These are phyloP conservation scores for Meliscaeva auricollis DNA, from an alignment of 2,888 invertebrate genomes.

Conservation along the genomic window DNA sequence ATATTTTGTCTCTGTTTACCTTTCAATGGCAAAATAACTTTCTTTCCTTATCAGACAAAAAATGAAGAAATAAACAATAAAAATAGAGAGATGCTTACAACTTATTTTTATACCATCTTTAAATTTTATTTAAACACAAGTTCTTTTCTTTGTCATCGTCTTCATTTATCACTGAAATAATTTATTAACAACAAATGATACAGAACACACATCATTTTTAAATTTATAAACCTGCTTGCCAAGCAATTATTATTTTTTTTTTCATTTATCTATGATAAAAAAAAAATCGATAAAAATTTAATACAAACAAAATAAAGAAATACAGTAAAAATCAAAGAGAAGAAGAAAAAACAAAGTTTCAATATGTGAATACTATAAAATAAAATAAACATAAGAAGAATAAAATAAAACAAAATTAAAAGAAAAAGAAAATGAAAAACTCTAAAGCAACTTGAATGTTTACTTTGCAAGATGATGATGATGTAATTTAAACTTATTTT, in stretches of 20 bases:
- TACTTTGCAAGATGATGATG: constrained; percentile 12
- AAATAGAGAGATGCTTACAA: constrained; percentile 52
- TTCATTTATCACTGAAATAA: constrained; percentile 23
- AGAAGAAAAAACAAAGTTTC: constrained; percentile 31
- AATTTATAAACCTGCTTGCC: constrained; percentile 35
- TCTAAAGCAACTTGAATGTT: constrained; percentile 11
- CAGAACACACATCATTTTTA: constrained; percentile 10
- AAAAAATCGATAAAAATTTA: constrained; percentile 1
- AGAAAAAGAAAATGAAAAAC: background rate
- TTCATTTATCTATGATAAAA: constrained; percentile 20
- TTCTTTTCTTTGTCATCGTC: background rate
- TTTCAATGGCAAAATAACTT: constrained; percentile 45
- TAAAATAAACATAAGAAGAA: constrained; percentile 22
- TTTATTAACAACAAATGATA: constrained; percentile 35
- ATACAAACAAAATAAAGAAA: constrained; percentile 13
- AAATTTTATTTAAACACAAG: background rate
- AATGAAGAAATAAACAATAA: constrained; percentile 60
- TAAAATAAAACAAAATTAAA: constrained; percentile 14
- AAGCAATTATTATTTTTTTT: constrained; percentile 19
- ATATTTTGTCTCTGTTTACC: constrained; percentile 40
- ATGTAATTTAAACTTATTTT: constrained; percentile 38
- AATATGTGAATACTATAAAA: constrained; percentile 38
- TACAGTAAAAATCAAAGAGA: constrained; percentile 42
- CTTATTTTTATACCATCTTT: constrained; percentile 46
- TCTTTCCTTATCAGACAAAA: constrained; percentile 55